These are phyloP conservation scores for Pogonophryne albipinna DNA, from an alignment of 2,797 vertebrate genomes.

Conservation along the genomic window DNA sequence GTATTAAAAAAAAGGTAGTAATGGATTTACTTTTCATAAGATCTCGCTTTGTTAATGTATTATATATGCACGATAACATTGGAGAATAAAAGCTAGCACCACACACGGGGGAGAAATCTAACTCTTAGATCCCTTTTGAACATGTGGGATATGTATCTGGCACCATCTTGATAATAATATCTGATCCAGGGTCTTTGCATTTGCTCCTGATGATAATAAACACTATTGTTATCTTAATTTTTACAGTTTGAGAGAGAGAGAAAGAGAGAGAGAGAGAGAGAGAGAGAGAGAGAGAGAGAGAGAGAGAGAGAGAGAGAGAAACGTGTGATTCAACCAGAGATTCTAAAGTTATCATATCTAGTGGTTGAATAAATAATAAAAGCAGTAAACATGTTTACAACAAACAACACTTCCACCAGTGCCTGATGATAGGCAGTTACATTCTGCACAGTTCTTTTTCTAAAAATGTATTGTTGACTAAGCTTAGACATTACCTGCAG, in stretches of 20 bases:
- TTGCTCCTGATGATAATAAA: neutral
- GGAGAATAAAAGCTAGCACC: neutral
- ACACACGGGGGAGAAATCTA: neutral
- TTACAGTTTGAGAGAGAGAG: neutral
- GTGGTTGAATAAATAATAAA: neutral
- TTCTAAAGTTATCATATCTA: neutral
- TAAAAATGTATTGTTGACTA: conserved; percentile 24
- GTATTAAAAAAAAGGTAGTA: neutral
- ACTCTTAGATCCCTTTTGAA: neutral
- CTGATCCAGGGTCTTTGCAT: neutral
- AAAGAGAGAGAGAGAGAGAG: neutral
- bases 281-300: neutral
- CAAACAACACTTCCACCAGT: neutral
- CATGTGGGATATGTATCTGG: neutral
- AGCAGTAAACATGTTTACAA: neutral
- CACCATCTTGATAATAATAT: neutral
- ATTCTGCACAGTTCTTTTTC: conserved; percentile 5
- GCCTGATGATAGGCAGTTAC: conserved; percentile 2
- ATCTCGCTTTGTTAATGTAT: neutral
- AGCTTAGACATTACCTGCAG: conserved; percentile 26
- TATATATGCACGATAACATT: neutral
- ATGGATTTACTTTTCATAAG: neutral
- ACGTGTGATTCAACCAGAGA: neutral
- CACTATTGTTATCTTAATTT: neutral
- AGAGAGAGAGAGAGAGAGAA: neutral